Percentiles rank a stretch among this genome's conserved stretches.
Evolutionary conservation across 2,888 invertebrate species (phyloP).

Genomic region (Cheiracanthium punctorium): DNA sequence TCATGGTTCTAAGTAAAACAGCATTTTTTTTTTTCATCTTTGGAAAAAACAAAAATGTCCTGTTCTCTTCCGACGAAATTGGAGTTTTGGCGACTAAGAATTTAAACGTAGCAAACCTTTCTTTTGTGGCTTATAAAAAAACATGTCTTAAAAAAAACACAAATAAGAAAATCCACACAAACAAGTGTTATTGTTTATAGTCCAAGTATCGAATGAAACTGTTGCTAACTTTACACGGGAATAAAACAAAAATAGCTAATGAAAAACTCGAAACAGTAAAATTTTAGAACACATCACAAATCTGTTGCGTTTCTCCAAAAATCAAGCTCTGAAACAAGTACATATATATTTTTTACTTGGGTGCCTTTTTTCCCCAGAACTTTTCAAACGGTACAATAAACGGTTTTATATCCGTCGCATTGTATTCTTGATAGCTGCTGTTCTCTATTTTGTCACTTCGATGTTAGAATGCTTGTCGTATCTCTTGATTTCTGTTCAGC

Average conservation of each 20-base stretch:
- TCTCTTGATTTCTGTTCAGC: too few relatives aligned
- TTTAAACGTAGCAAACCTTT: background rate
- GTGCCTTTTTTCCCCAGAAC: background rate
- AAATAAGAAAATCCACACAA: conserved; percentile 24
- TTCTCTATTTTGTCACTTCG: too few relatives aligned
- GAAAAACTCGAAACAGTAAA: conserved; percentile 30
- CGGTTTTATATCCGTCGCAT: conserved; percentile 6
- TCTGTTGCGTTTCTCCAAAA: conserved; percentile 18
- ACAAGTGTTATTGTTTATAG: conserved; percentile 38
- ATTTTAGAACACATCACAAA: conserved; percentile 25
- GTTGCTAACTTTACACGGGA: conserved; percentile 9
- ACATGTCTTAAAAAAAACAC: background rate
- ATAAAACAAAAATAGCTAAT: background rate
- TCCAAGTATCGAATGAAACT: conserved; percentile 44
- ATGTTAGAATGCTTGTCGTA: too few relatives aligned
- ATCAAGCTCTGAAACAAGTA: background rate
- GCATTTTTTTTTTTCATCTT: too few relatives aligned
- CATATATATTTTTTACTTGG: conserved; percentile 2
- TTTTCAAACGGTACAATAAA: conserved; percentile 12
- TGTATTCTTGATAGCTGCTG: too few relatives aligned
- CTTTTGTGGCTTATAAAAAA: background rate
- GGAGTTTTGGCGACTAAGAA: background rate
- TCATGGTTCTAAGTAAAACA: too few relatives aligned
- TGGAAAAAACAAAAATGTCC: too few relatives aligned
- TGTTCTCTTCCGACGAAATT: too few relatives aligned